Evolutionary conservation across 2,888 invertebrate genomes (phyloP).

Genomic region (Spilarctia lutea): DNA sequence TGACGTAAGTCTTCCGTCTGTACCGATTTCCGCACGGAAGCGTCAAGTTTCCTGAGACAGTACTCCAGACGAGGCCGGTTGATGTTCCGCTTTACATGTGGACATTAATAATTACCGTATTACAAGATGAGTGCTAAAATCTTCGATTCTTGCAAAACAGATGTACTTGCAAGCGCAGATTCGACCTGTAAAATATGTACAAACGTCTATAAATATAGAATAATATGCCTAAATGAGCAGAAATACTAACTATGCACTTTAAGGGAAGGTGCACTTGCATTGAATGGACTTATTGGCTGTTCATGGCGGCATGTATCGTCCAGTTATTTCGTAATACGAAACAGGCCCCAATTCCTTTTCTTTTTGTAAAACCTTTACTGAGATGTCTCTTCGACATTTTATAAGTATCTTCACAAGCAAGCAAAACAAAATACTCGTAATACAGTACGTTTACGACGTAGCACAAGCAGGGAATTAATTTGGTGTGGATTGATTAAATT

Average conservation of each 20-base stretch:
- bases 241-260: too few relatives aligned
- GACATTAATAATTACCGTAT: constrained; percentile 32
- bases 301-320: neutral
- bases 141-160: neutral
- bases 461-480: neutral
- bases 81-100: constrained; percentile 54
- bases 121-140: constrained; percentile 14
- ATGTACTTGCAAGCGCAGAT: neutral
- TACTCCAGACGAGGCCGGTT: constrained; percentile 64
- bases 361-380: neutral
- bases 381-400: neutral
- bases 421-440: neutral
- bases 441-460: neutral
- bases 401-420: neutral
- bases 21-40: constrained; percentile 79
- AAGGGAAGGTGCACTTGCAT: neutral
- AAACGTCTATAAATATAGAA: neutral
- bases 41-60: constrained; percentile 69
- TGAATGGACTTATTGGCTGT: neutral
- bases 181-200: neutral
- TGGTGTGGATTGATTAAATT: neutral
- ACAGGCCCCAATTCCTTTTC: neutral
- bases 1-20: constrained; percentile 67
- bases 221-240: neutral
- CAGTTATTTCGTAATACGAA: neutral